These are phyloP conservation scores for Alsophila aescularia DNA, from an alignment of 2,888 invertebrate genomes.

Conservation along the genomic window DNA sequence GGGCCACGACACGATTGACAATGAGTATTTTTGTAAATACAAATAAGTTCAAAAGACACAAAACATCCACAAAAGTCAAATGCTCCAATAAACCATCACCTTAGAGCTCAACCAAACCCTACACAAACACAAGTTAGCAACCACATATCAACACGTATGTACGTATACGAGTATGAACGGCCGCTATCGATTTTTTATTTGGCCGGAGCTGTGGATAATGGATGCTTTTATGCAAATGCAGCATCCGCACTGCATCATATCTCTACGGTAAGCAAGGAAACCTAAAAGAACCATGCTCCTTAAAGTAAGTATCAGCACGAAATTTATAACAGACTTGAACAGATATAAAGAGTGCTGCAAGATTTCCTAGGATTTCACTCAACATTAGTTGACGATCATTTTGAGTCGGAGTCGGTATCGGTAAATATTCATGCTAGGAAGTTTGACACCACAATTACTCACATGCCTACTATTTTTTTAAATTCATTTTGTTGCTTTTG, in stretches of 20 bases:
- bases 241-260: slow-evolving; percentile 78
- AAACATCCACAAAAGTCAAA: too few species aligned
- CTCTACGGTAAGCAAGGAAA: slow-evolving; percentile 47
- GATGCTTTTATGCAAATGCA: slow-evolving; percentile 81
- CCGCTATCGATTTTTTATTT: slow-evolving; percentile 79
- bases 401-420: too few species aligned
- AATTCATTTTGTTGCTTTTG: too few species aligned
- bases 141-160: neutral
- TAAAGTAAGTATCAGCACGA: slow-evolving; percentile 16
- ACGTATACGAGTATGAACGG: slow-evolving; percentile 32
- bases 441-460: too few species aligned
- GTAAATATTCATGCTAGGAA: too few species aligned
- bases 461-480: too few species aligned
- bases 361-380: too few species aligned
- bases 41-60: too few species aligned
- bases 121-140: neutral
- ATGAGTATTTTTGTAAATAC: too few species aligned
- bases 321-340: slow-evolving; percentile 14
- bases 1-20: too few species aligned
- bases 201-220: slow-evolving; percentile 74
- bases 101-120: neutral
- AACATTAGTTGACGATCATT: too few species aligned
- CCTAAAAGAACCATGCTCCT: slow-evolving; percentile 33
- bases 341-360: neutral
- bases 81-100: neutral